These are phyloP conservation scores for Drosophila dunni DNA, from an alignment of 1,140 invertebrate genomes.

Conservation along the genomic window DNA sequence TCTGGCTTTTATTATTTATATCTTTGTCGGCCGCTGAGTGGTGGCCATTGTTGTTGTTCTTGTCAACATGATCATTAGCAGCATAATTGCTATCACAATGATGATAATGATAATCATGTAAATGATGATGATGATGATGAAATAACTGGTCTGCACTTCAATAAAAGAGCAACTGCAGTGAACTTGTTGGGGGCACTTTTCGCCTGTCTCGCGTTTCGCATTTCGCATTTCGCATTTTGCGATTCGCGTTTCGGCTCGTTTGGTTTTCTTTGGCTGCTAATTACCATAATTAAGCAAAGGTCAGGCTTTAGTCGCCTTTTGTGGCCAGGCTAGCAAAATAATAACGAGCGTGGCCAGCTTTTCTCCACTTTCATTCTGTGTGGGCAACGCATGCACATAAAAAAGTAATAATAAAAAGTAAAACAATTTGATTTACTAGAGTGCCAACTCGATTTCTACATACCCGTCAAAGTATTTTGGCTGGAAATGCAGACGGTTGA, in stretches of 20 bases:
- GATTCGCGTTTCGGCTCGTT: slow-evolving; percentile 53
- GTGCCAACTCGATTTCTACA: no score
- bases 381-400: slow-evolving; percentile 27
- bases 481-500: no score
- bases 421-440: no score
- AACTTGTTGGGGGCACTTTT: no score
- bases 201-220: background rate
- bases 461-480: no score
- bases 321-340: slow-evolving; percentile 71
- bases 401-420: no score
- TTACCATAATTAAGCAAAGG: slow-evolving; percentile 83
- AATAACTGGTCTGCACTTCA: slow-evolving; percentile 20
- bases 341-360: slow-evolving; percentile 59
- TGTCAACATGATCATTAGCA: slow-evolving; percentile 63
- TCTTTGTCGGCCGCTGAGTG: slow-evolving; percentile 28
- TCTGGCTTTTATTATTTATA: slow-evolving; percentile 75
- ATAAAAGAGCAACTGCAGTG: slow-evolving; percentile 12
- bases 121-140: slow-evolving; percentile 6
- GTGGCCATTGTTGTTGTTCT: slow-evolving; percentile 33
- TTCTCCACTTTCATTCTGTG: background rate
- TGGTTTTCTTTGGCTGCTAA: slow-evolving; percentile 71
- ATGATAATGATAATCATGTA: background rate
- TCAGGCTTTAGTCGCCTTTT: slow-evolving; percentile 81
- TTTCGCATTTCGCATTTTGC: slow-evolving; percentile 34
- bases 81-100: slow-evolving; percentile 24